Base-by-base conservation (phyloP, 2,888 invertebrate species). In the Spodoptera littoralis region DNA sequence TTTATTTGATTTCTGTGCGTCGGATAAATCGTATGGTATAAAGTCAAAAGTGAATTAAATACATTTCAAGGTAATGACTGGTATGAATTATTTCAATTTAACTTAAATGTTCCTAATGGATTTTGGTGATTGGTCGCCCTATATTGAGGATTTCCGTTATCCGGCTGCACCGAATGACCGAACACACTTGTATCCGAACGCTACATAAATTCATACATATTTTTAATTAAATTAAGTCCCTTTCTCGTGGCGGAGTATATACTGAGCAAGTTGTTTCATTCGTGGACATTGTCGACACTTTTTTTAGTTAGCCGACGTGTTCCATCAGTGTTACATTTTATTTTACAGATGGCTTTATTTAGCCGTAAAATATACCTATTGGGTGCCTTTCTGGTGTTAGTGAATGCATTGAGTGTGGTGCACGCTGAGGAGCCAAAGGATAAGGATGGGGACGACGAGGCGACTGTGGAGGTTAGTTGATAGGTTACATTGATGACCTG, bases 111-210 rank as follows among this genome's bases (percentile, higher is more conserved):
- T 48, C 59, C 36, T 71, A 65, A 56, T 58, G 41, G 58, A 71
- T 68, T 64, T 69, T 46, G n/a, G n/a, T n/a, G n/a, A n/a, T n/a
- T n/a, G 70, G 59, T 62, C 67, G 76, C 77, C 76, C 79, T 81
- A 80, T 86, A 92, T 84, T 92, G 86, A 92, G 92, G 92, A 93
- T 91, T 87, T 93, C 93, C 92, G 88, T 82, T 87, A 87, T 91
- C 90, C 90, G 90, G 88, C 69, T 60, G 73, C 76, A 82, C 78
- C 79, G 55, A 50, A 66, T 58, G 51, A 82, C 78, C 79, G 55
- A 50, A 66, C 60, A 54, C 59, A 61, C 55, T 52, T 58, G 65
- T 67, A 66, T 60, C 66, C 53, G 62, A 62, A 58, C 65, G 52
- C 60, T 60, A 56, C 63, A 45, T 51, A 62, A 56, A 63, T 69